Base-by-base conservation (phyloP, 2,113 vertebrate genomes). In the Toxotes jaculatrix region DNA sequence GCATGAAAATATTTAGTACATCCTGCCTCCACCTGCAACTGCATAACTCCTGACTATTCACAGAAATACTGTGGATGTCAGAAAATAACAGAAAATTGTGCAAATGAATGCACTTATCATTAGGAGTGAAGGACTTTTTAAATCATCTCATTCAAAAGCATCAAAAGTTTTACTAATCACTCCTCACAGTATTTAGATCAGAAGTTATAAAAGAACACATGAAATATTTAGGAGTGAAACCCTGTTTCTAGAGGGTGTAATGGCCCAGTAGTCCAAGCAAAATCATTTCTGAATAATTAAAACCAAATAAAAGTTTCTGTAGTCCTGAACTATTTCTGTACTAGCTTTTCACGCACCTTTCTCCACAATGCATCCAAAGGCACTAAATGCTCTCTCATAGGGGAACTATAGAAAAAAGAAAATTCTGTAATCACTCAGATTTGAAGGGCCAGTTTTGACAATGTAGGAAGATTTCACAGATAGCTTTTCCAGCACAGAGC, bases 201-300 rank as follows among this genome's bases (percentile, higher is more conserved):
- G 36, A 36, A 9, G 19, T 55, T 64, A 73, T 34, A 57, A 77
- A 80, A 40, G 16, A 75, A 65, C 43, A 12, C 4, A 56, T 77
- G 19, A 36, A 68, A 75, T 27, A 70, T 79, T 57, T 47, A 62
- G 27, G 5, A 4, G 1, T 21, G 38, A 74, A 65, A 71, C 12
- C n/a, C 53, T 21, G 47, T 77, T 68, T 74, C 7, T 45, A 61
- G 43, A 23, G 51, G n/a, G 42, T 73, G 32, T 43, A 42, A 77
- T 40, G 40, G 32, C 27, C 45, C 57, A n/a, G 49, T 14, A 17
- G 47, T 57, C 21, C 34, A 69, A 59, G 32, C 32, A 74, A 56
- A 73, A 45, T 11, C 34, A 23, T 61, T 31, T 16, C 6, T 85
- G 65, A 74, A 87, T 80, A 66, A 82, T 87, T 76, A 36, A 81